A percentile compares a stretch with the other conserved stretches of the same genome.
These are phyloP conservation scores for Forbesichthys papilliferus DNA, from an alignment of 2,113 vertebrate species.

Conservation along the genomic window DNA sequence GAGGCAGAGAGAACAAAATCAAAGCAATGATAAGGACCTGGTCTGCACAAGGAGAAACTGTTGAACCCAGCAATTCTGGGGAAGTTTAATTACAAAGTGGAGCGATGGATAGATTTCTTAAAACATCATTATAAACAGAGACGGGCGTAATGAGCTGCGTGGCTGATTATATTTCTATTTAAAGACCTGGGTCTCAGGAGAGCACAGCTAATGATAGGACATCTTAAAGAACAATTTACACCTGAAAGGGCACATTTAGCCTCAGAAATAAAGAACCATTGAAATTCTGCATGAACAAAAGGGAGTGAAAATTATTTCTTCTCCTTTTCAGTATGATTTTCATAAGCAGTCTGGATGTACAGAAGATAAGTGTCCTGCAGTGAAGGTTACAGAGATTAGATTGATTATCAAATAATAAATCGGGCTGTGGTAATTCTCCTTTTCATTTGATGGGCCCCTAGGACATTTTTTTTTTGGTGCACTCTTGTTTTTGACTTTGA, in stretches of 20 bases:
- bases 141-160: slow-evolving; percentile 36
- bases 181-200: slow-evolving; percentile 42
- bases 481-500: slow-evolving; percentile 21
- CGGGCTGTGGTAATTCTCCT: slow-evolving; percentile 43
- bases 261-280: slow-evolving; percentile 47
- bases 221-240: slow-evolving; percentile 47
- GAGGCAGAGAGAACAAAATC: slow-evolving; percentile 39
- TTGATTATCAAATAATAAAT: slow-evolving; percentile 69
- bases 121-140: slow-evolving; percentile 60
- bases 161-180: slow-evolving; percentile 55
- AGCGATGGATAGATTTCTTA: slow-evolving; percentile 55
- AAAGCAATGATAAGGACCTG: slow-evolving; percentile 52
- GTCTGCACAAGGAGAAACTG: slow-evolving; percentile 48
- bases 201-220: slow-evolving; percentile 49
- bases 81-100: slow-evolving; percentile 58
- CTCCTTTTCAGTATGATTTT: slow-evolving; percentile 50
- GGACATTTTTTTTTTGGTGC: slow-evolving; percentile 47
- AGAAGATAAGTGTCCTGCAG: slow-evolving; percentile 47
- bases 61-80: slow-evolving; percentile 51
- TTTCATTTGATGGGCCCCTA: slow-evolving; percentile 39
- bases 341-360: slow-evolving; percentile 49
- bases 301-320: slow-evolving; percentile 45
- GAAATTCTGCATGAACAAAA: slow-evolving; percentile 55
- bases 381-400: slow-evolving; percentile 68
- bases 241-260: slow-evolving; percentile 58